phyloP scores from a whole-genome alignment of 2,797 vertebrate genomes.

The Morus bassanus region DNA sequence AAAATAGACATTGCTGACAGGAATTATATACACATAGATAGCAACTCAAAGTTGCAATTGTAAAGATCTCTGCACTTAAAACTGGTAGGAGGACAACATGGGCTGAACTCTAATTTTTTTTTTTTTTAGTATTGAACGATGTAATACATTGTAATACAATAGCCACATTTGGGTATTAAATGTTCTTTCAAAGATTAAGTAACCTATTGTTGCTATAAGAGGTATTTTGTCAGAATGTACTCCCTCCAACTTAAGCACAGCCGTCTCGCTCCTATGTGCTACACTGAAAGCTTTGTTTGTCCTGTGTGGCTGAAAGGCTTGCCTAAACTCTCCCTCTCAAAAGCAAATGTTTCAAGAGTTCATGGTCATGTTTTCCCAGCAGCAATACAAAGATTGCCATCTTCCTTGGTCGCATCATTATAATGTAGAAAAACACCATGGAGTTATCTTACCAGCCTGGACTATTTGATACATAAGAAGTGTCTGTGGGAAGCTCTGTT shows the following conservation, averaged over 20 bases:
- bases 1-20: neutral
- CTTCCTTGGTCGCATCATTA: slow-evolving; percentile 14
- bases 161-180: neutral
- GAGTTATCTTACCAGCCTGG: neutral
- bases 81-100: neutral
- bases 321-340: neutral
- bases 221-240: neutral
- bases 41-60: neutral
- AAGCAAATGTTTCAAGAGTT: neutral
- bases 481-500: slow-evolving; percentile 12
- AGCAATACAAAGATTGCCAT: neutral
- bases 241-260: neutral
- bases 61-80: neutral
- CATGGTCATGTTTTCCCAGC: neutral
- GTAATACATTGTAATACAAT: neutral
- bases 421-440: slow-evolving; percentile 23
- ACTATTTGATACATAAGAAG: slow-evolving; percentile 2
- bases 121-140: neutral
- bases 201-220: neutral
- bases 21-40: neutral
- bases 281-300: neutral
- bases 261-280: neutral
- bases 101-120: neutral
- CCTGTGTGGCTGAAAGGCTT: neutral
- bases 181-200: neutral